Conservation (phyloP, 2,888 invertebrate genomes). For the Oxyteleia sp. region DNA sequence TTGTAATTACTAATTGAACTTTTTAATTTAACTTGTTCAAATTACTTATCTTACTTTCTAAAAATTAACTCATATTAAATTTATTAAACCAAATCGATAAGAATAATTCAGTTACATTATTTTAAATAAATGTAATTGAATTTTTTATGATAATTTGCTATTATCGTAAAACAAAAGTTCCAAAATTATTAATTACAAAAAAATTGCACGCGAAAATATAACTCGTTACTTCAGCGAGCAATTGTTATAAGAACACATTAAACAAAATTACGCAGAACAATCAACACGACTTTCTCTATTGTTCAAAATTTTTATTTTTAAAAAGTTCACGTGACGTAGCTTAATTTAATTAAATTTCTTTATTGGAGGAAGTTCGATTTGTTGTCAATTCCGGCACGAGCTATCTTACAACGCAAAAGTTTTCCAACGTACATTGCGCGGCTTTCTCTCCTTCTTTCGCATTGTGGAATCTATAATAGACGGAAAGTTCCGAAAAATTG, state of each 20-base stretch:
- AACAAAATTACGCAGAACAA: slow-evolving; percentile 12
- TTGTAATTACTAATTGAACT: not conserved
- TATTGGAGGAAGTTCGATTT: slow-evolving; percentile 68
- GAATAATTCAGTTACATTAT: not conserved
- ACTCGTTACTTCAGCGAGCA: not conserved
- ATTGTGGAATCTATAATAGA: slow-evolving; percentile 64
- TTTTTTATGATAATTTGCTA: no score
- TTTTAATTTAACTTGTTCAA: not conserved
- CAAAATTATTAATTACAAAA: no score
- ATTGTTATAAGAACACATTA: not conserved
- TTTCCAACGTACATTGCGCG: slow-evolving; percentile 52
- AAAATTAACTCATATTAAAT: not conserved
- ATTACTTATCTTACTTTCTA: not conserved
- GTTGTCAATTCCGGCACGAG: slow-evolving; percentile 69
- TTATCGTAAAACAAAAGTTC: no score
- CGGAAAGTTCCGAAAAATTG: slow-evolving; percentile 67
- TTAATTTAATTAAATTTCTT: slow-evolving; percentile 73
- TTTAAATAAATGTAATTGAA: no score
- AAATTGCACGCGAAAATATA: no score
- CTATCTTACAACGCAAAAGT: slow-evolving; percentile 68
- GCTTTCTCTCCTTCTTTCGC: slow-evolving; percentile 65
- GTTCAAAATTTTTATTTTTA: slow-evolving; percentile 31
- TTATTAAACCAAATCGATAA: not conserved
- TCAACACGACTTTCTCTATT: slow-evolving; percentile 6
- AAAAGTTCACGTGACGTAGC: slow-evolving; percentile 50